Percentiles rank a stretch among this genome's conserved stretches.
phyloP scores from a whole-genome alignment of 2,797 vertebrate genomes.

The Pachyuromys duprasi region DNA sequence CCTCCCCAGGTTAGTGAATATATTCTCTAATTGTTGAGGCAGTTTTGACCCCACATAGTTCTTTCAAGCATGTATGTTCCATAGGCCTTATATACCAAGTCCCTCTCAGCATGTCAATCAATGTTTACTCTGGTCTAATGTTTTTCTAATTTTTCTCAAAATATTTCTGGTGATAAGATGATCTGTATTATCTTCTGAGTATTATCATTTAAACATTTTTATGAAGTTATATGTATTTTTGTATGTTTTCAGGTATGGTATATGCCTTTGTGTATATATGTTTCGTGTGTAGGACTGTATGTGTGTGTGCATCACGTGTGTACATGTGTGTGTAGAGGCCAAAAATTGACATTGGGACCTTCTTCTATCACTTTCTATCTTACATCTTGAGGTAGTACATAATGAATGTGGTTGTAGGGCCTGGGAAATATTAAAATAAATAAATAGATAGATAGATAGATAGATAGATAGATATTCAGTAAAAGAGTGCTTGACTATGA shows the following conservation, averaged over 20 bases:
- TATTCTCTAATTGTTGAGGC: conserved; percentile 33
- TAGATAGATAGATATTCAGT: not conserved
- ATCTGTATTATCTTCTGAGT: conserved; percentile 15
- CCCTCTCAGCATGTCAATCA: not conserved
- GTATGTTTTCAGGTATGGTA: not conserved
- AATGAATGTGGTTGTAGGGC: not conserved
- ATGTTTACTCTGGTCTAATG: not conserved
- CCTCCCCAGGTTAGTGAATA: conserved; percentile 92
- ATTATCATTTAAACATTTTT: not conserved
- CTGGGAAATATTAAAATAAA: not conserved
- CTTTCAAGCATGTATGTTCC: conserved; percentile 33
- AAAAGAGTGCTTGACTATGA: not conserved
- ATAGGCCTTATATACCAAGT: conserved; percentile 2
- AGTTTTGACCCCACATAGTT: conserved; percentile 25
- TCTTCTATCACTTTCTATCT: not conserved
- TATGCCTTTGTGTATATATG: not conserved
- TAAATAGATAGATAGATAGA: too few species aligned
- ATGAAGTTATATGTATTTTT: not conserved
- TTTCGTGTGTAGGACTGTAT: not conserved
- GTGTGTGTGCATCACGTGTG: not conserved
- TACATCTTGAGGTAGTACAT: not conserved
- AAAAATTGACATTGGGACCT: not conserved
- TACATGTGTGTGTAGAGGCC: not conserved
- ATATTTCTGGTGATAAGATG: conserved; percentile 16
- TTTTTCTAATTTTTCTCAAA: conserved; percentile 26